phyloP scores from a whole-genome alignment of 1,140 invertebrate species.

The Anthonomus grandis region DNA sequence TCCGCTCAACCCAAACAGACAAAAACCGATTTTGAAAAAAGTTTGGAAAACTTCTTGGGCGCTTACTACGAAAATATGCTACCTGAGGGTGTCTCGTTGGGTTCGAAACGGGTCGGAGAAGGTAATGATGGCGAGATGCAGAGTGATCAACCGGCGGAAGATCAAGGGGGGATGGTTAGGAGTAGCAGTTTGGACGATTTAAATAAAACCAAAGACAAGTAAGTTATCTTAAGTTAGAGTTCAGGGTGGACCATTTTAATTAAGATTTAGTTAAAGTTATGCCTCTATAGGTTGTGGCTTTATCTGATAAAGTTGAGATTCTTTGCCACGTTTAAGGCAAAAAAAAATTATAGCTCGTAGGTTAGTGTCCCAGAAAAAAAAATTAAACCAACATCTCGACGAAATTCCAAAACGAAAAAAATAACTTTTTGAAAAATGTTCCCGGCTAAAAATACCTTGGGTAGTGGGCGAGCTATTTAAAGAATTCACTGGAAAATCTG shows the following conservation, averaged over 20 bases:
- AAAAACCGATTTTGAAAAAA: conserved; percentile 11
- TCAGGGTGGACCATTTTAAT: conserved; percentile 3
- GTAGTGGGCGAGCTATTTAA: too few relatives aligned
- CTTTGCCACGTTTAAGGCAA: too few relatives aligned
- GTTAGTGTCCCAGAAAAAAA: too few relatives aligned
- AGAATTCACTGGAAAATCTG: too few relatives aligned
- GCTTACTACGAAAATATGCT: conserved; percentile 6
- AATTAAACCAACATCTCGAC: too few relatives aligned
- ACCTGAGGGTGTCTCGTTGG: neutral
- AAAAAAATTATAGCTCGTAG: too few relatives aligned
- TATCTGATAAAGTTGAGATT: too few relatives aligned
- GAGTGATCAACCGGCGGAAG: conserved; percentile 23
- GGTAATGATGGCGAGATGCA: conserved; percentile 29
- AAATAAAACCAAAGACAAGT: conserved; percentile 9
- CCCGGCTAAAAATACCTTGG: too few relatives aligned
- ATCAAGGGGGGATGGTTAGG: neutral
- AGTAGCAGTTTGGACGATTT: neutral
- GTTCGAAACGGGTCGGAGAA: neutral
- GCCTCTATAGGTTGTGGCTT: too few relatives aligned
- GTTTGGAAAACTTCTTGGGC: conserved; percentile 11
- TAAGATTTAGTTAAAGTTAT: too few relatives aligned
- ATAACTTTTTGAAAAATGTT: too few relatives aligned
- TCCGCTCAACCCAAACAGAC: neutral
- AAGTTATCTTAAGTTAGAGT: conserved; percentile 8
- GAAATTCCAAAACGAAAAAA: too few relatives aligned